Base-by-base conservation (phyloP, 2,888 invertebrate genomes). In the Cerceris rybyensis region DNA sequence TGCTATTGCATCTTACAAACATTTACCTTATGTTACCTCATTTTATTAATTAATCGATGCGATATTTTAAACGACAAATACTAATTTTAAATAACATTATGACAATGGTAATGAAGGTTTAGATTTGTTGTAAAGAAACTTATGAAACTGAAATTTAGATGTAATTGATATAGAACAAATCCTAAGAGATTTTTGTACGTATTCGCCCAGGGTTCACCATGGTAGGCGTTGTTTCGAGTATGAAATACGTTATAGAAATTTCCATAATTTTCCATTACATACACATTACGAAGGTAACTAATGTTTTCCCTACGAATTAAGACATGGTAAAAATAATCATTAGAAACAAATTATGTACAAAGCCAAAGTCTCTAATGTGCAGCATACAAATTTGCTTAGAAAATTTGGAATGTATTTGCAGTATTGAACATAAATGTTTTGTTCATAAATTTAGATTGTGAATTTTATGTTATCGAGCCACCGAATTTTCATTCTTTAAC, bases 381-480 rank as follows among this genome's bases (percentile, higher is more conserved):
- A 52, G 61, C 39, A 46, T 69, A 61, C 63, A 72, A 65, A 28
- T 68, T 54, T 73, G 61, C 41, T 67, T 67, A 64, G 65, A 54
- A 61, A 39, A 74, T 68, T 69, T 81, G 81, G 81, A 81, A 81
- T 81, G 81, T 78, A 78, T 75, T 63, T 81, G 72, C 63, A 78
- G 4, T 28, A 28, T 28, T 57, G 41, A 41, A 59, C 14, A 41
- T 16, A 42, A 11, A 7, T 13, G 5, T 46, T 46, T 13, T 5
- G 28, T 28, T 28, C 2, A 28, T 28, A 28, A 28, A 28, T 28
- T 28, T 28, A 28, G 28, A 4, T 28, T 2, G 28, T 28, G 28
- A 28, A 28, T 28, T 28, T 28, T 4, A 28, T 28, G 28, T 28
- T 28, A 28, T 28, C 4, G 4, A 28, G 28, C 1, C 28, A 28